phyloP scores from a whole-genome alignment of 2,888 invertebrate species.

The Cataglyphis cursor region DNA sequence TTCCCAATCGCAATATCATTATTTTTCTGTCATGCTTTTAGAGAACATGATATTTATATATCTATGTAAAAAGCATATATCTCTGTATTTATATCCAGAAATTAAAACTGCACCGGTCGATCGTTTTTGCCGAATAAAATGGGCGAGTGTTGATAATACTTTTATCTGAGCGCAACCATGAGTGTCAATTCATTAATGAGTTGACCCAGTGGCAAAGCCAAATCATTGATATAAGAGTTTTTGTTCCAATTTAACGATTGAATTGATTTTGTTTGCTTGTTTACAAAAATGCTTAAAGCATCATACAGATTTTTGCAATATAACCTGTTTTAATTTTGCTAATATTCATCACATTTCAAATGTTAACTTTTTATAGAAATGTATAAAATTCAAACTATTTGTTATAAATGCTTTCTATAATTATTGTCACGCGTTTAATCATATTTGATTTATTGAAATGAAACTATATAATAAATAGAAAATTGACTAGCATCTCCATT shows the following conservation, averaged over 20 bases:
- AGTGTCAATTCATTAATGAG: slow-evolving; percentile 72
- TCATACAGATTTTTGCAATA: not conserved
- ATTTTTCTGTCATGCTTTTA: not conserved
- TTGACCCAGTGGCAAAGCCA: slow-evolving; percentile 57
- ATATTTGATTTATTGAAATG: not conserved
- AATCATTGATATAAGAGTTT: slow-evolving; percentile 59
- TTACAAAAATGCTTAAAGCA: slow-evolving; percentile 10
- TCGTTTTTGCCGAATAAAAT: slow-evolving; percentile 37
- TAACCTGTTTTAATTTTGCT: not conserved
- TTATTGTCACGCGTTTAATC: not conserved
- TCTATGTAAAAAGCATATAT: not conserved
- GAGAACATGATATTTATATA: slow-evolving; percentile 13
- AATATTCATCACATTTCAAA: not conserved
- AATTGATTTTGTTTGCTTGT: not conserved
- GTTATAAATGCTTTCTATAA: not conserved
- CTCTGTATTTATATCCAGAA: slow-evolving; percentile 34
- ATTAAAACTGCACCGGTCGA: slow-evolving; percentile 46
- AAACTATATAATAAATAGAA: not conserved
- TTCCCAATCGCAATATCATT: slow-evolving; percentile 55
- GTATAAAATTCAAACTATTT: not conserved
- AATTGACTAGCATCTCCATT: not conserved
- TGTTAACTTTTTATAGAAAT: not conserved
- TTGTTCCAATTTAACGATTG: slow-evolving; percentile 66
- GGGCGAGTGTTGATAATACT: slow-evolving; percentile 68
- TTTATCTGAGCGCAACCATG: slow-evolving; percentile 69